These are phyloP conservation scores for Marmota flaviventris DNA, from an alignment of 2,113 vertebrate genomes.

Conservation along the genomic window DNA sequence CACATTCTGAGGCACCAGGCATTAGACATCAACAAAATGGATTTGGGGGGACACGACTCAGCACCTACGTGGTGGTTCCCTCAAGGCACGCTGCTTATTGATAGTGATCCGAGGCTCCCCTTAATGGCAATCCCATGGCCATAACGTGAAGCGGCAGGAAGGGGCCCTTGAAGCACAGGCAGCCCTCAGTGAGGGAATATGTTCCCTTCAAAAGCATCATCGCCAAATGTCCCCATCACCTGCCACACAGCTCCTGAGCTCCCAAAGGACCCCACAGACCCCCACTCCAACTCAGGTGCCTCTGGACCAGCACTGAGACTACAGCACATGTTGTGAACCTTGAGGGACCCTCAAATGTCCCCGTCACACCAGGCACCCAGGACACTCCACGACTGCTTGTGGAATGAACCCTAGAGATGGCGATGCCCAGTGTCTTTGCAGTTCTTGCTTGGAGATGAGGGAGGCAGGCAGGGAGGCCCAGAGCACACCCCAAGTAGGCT, in stretches of 20 bases:
- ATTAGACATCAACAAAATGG: background rate
- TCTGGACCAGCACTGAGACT: no score
- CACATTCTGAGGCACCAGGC: background rate
- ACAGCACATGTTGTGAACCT: background rate
- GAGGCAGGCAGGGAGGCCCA: background rate
- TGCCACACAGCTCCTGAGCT: rapidly evolving
- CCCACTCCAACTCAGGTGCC: rapidly evolving
- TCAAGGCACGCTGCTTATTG: background rate
- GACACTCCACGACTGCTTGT: no score
- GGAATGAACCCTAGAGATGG: rapidly evolving
- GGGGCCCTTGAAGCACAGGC: background rate
- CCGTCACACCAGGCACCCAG: no score
- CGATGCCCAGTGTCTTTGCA: rapidly evolving
- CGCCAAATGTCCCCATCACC: background rate
- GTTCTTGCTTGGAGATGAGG: background rate
- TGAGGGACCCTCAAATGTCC: no score
- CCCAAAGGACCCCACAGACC: background rate
- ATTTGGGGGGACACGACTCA: background rate
- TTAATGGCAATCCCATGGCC: no score
- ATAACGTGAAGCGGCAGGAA: no score
- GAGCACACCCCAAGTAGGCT: background rate
- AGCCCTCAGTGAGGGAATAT: rapidly evolving
- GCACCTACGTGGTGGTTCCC: background rate
- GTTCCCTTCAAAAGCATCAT: background rate
- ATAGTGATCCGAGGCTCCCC: background rate